Conservation (phyloP, 2,113 vertebrate genomes). For the Atractosteus spatula region DNA sequence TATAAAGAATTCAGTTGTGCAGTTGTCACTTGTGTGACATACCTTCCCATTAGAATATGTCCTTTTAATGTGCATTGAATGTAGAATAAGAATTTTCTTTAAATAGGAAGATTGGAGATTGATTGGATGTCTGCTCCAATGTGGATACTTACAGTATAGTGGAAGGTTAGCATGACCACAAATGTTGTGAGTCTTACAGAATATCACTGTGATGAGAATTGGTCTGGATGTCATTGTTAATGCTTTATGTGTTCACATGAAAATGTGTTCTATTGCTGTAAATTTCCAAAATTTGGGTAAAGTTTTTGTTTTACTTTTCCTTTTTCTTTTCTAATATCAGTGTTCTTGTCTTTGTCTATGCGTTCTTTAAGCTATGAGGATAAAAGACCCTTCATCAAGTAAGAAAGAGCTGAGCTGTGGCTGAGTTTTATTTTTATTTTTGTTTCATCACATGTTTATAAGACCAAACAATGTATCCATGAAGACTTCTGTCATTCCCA, state of each 20-base stretch:
- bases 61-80: no score
- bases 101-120: no score
- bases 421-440: conserved; percentile 64
- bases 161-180: no score
- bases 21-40: no score
- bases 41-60: no score
- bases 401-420: conserved; percentile 78
- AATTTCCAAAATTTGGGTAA: conserved; percentile 6
- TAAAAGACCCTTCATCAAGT: conserved; percentile 96
- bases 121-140: no score
- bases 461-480: conserved; percentile 66
- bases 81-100: no score
- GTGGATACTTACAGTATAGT: no score
- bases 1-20: no score
- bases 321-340: conserved; percentile 72
- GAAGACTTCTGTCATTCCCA: conserved; percentile 75
- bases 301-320: conserved; percentile 46
- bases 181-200: no score
- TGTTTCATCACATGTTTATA: conserved; percentile 70
- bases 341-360: conserved; percentile 74
- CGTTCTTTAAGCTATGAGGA: conserved; percentile 88
- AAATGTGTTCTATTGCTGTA: not conserved
- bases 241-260: not conserved
- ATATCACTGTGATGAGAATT: no score
- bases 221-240: no score